Evolutionary conservation across 2,888 invertebrate species (phyloP).

Genomic region (Ditylenchus weischeri): DNA sequence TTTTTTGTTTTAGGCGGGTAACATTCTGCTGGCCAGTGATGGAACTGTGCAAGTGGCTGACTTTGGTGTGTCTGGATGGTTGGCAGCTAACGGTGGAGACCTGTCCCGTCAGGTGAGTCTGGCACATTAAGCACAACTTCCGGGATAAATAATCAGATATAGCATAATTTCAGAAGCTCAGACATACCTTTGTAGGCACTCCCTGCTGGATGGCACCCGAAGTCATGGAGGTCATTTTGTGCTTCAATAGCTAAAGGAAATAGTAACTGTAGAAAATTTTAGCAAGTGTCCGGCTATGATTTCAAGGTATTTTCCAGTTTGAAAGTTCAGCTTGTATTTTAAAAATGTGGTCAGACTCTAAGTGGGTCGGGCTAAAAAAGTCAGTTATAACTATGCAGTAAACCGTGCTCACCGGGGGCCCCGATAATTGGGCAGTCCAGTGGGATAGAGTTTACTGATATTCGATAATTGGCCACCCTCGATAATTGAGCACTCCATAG

Average conservation of each 20-base stretch:
- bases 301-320: constrained; percentile 63
- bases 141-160: background rate
- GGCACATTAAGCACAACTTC: background rate
- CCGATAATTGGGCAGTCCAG: too few relatives aligned
- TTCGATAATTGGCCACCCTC: too few relatives aligned
- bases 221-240: constrained; percentile 8
- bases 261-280: constrained; percentile 65
- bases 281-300: constrained; percentile 85
- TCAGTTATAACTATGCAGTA: too few relatives aligned
- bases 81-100: constrained; percentile 83
- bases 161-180: constrained; percentile 68
- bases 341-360: constrained; percentile 23
- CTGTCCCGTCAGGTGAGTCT: constrained; percentile 73
- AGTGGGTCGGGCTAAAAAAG: too few relatives aligned
- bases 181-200: constrained; percentile 97
- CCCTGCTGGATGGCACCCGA: constrained; percentile 81
- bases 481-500: too few relatives aligned
- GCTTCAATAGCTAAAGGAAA: constrained; percentile 80
- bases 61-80: constrained; percentile 96
- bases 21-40: constrained; percentile 76
- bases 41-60: constrained; percentile 96
- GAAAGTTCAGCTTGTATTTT: too few relatives aligned
- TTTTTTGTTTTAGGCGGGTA: constrained; percentile 59
- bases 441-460: background rate
- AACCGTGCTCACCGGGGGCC: too few relatives aligned